These are phyloP conservation scores for Ceratosolen fusciceps DNA, from an alignment of 1,140 invertebrate species.

Conservation along the genomic window DNA sequence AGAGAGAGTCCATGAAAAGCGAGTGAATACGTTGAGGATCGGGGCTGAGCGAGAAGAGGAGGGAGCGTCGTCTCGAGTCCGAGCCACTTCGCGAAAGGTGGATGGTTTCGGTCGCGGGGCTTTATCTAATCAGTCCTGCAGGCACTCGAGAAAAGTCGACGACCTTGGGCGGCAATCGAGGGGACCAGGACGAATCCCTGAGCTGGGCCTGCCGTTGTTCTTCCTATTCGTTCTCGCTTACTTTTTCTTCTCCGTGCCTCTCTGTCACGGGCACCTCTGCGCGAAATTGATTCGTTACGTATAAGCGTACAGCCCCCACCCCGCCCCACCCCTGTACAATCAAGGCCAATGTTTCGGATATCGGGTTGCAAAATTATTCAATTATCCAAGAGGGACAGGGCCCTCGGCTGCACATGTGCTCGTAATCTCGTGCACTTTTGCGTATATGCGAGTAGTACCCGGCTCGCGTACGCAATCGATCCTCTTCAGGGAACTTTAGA, in stretches of 20 bases:
- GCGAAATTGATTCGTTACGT: constrained; percentile 30
- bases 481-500: no score
- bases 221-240: neutral
- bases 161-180: neutral
- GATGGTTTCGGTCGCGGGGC: neutral
- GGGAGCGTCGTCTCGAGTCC: no score
- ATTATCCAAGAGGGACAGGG: constrained; percentile 16
- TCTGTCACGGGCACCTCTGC: neutral
- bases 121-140: constrained; percentile 7
- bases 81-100: neutral
- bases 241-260: constrained; percentile 7
- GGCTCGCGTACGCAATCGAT: neutral
- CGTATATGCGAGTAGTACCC: neutral
- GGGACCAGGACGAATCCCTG: neutral
- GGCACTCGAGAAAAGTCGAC: neutral
- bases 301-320: neutral
- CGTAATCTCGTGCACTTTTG: neutral
- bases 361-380: constrained; percentile 41
- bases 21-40: neutral
- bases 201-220: no score
- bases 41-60: neutral
- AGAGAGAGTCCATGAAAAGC: no score
- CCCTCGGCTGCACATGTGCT: neutral
- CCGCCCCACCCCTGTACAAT: constrained; percentile 9
- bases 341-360: constrained; percentile 41